These are phyloP conservation scores for Dryobotodes eremita DNA, from an alignment of 2,888 invertebrate genomes.

Conservation along the genomic window DNA sequence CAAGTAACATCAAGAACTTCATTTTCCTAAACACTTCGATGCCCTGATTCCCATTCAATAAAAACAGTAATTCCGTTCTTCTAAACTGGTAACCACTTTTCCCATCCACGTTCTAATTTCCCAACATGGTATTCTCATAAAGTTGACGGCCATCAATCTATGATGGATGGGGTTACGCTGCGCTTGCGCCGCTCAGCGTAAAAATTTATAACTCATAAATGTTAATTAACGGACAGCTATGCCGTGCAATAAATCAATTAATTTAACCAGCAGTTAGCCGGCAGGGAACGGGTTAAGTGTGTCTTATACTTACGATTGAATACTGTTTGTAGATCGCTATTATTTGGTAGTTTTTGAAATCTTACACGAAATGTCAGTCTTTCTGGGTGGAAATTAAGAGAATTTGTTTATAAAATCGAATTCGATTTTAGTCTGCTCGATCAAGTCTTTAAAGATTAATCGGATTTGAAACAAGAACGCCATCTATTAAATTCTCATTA, in stretches of 20 bases:
- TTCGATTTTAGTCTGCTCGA: background rate
- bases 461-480: background rate
- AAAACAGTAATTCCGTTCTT: constrained; percentile 28
- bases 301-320: constrained; percentile 30
- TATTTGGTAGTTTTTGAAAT: constrained; percentile 27
- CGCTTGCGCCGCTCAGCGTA: constrained; percentile 53
- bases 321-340: constrained; percentile 33
- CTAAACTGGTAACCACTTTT: constrained; percentile 22
- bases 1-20: background rate
- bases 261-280: constrained; percentile 69
- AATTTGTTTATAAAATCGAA: background rate
- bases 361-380: constrained; percentile 15
- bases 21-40: background rate
- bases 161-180: constrained; percentile 58
- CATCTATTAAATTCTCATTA: background rate
- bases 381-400: background rate
- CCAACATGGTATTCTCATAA: constrained; percentile 49
- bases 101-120: constrained; percentile 35
- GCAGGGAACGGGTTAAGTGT: constrained; percentile 53
- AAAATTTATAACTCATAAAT: constrained; percentile 78
- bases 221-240: constrained; percentile 79
- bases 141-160: constrained; percentile 54
- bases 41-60: constrained; percentile 44
- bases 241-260: constrained; percentile 79
- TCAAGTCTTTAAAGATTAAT: background rate